Evolutionary conservation across 1,140 invertebrate genomes (phyloP), one percentile per base, ranked within the genome.

Genomic region (Nasonia vitripennis): DNA sequence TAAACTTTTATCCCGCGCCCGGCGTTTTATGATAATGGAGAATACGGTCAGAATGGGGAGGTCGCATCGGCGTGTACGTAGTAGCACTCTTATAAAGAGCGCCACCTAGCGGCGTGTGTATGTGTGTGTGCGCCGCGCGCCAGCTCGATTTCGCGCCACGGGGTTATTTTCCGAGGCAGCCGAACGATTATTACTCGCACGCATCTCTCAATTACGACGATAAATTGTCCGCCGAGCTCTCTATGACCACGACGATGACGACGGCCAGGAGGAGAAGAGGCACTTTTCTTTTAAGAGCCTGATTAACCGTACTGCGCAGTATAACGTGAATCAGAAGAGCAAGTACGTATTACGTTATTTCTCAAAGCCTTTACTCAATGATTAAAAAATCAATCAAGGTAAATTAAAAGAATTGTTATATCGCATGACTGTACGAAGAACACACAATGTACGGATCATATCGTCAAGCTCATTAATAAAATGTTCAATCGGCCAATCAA

Each of bases 11-110:
- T 83, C 81, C 71, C 12, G 48, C 9, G 37, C 51, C n/a, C 80
- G 37, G 2, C 41, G 45, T 83, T 83, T 83, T 83, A 83, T 83
- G 81, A 83, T 83, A 83, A 83, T 83, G 81, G 81, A 75, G 81
- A 83, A 81, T 81, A 70, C 80, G 80, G 80, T 73, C 80, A 73
- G 68, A 81, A 81, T 55, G 70, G 17, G 68, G 37, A 45, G 67
- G 17, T 27, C 78, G 78, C 51, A 78, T 27, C 75, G 75, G 41
- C 45, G 41, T 17, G 23, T 34, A 11, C 2, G 2, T 71, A 71
- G 12, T 10, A 45, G 9, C 41, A 45, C 41, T 45, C 41, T 45
- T 45, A 45, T 45, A 45, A 9, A 3, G 23, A 12, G 10, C 70
- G 23, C 70, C 70, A 31, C 27, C 70, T 62, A 62, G 55, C 55